Percentiles rank a stretch among this genome's conserved stretches.
Conservation (phyloP, 37 sponge, comb jelly and placozoan genomes). For the Bolinopsis microptera region DNA sequence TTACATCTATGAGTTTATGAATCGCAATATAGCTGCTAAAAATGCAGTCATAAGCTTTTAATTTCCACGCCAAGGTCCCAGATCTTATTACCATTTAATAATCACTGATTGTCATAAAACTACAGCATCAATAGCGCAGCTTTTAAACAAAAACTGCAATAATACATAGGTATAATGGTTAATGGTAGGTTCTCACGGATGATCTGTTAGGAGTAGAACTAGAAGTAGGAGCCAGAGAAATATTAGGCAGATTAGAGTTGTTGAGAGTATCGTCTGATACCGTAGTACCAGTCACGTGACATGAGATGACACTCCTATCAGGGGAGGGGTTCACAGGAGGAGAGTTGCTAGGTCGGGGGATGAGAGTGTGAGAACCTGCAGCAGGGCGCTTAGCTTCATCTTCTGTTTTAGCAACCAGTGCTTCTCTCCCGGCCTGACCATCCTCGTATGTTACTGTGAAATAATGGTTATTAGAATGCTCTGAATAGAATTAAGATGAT, state of each 20-base stretch:
- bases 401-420: neutral
- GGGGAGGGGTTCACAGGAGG: neutral
- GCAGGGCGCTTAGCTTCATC: neutral
- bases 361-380: neutral
- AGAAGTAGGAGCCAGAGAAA: neutral
- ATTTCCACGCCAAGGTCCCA: too few species aligned
- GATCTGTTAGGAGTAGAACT: neutral
- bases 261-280: conserved; percentile 35
- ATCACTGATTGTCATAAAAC: too few species aligned
- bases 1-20: too few species aligned
- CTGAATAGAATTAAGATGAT: too few species aligned
- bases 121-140: too few species aligned
- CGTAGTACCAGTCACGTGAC: neutral
- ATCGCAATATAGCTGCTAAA: too few species aligned
- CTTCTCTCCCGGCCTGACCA: neutral
- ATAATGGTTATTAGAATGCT: too few species aligned
- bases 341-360: neutral
- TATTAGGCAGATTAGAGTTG: conserved; percentile 15
- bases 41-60: too few species aligned
- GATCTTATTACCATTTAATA: too few species aligned
- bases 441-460: conserved; percentile 52
- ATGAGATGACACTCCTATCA: neutral
- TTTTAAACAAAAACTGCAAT: too few species aligned
- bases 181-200: neutral
- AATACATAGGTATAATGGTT: too few species aligned